Percentiles rank a stretch among this genome's conserved stretches.
phyloP scores from a whole-genome alignment of 2,888 invertebrate species.

The Dorcus hopei region DNA sequence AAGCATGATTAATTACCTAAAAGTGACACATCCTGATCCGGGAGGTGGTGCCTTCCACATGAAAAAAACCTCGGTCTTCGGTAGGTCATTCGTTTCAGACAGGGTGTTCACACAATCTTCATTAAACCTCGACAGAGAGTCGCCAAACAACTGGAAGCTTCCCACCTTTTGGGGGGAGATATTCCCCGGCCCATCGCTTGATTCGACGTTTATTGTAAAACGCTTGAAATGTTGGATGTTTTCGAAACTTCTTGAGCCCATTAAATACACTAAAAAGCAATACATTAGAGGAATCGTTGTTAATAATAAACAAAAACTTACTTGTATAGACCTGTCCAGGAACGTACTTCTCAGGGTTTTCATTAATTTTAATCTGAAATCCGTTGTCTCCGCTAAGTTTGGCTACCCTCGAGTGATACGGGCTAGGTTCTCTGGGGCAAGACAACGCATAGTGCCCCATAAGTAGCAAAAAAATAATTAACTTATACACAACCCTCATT shows the following conservation, averaged over 20 bases:
- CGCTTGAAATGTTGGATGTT: slow-evolving; percentile 74
- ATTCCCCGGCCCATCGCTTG: slow-evolving; percentile 51
- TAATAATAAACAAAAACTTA: slow-evolving; percentile 44
- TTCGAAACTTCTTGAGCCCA: slow-evolving; percentile 64
- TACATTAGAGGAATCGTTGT: not conserved
- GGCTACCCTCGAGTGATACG: slow-evolving; percentile 47
- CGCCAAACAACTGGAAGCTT: slow-evolving; percentile 67
- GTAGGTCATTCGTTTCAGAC: slow-evolving; percentile 72
- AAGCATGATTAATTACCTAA: slow-evolving; percentile 57
- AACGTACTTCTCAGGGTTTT: slow-evolving; percentile 75
- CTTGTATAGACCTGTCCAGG: slow-evolving; percentile 81
- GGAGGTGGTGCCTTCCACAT: slow-evolving; percentile 87
- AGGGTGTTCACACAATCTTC: slow-evolving; percentile 84
- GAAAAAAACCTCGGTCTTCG: slow-evolving; percentile 81
- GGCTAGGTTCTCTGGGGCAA: slow-evolving; percentile 52
- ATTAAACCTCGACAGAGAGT: slow-evolving; percentile 66
- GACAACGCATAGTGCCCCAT: slow-evolving; percentile 17
- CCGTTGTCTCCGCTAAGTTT: slow-evolving; percentile 82
- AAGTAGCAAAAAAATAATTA: slow-evolving; percentile 11
- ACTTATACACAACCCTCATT: slow-evolving; percentile 4
- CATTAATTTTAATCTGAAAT: slow-evolving; percentile 77
- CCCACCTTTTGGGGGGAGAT: slow-evolving; percentile 60
- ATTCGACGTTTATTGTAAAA: slow-evolving; percentile 74
- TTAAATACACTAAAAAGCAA: slow-evolving; percentile 63
- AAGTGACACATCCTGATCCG: slow-evolving; percentile 81